These are phyloP conservation scores for Diadophis punctatus DNA, from an alignment of 2,113 vertebrate genomes.

Conservation along the genomic window DNA sequence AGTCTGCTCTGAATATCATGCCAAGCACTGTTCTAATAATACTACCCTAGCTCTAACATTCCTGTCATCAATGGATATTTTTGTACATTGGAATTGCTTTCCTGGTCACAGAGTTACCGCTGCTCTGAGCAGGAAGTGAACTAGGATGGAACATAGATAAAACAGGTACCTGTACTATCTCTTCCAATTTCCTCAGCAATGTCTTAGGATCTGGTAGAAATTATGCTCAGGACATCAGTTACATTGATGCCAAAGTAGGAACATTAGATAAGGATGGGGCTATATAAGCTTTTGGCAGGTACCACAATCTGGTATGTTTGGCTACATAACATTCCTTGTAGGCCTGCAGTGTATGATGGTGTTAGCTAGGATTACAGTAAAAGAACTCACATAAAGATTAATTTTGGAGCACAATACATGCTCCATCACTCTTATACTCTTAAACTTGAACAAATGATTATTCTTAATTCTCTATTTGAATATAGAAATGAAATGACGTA, in stretches of 20 bases:
- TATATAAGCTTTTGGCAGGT: not conserved
- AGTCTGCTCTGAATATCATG: not conserved
- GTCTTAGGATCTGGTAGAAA: not conserved
- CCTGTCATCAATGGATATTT: constrained; percentile 10
- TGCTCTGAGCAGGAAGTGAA: constrained; percentile 9
- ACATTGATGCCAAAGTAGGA: not conserved
- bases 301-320: not conserved
- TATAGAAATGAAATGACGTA: not conserved
- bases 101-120: not conserved
- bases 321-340: not conserved
- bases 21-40: constrained; percentile 12
- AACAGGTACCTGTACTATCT: not conserved
- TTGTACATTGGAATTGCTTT: constrained; percentile 7
- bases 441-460: not conserved
- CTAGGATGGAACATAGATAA: not conserved
- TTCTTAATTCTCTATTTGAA: not conserved
- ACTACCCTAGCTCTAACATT: constrained; percentile 5
- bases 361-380: not conserved
- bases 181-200: not conserved
- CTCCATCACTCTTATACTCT: not conserved
- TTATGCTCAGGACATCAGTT: not conserved
- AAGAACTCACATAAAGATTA: not conserved
- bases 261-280: not conserved
- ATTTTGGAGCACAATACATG: too few relatives aligned
- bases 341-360: not conserved